phyloP scores from a whole-genome alignment of 2,797 vertebrate genomes.

The Aulostomus chinensis region DNA sequence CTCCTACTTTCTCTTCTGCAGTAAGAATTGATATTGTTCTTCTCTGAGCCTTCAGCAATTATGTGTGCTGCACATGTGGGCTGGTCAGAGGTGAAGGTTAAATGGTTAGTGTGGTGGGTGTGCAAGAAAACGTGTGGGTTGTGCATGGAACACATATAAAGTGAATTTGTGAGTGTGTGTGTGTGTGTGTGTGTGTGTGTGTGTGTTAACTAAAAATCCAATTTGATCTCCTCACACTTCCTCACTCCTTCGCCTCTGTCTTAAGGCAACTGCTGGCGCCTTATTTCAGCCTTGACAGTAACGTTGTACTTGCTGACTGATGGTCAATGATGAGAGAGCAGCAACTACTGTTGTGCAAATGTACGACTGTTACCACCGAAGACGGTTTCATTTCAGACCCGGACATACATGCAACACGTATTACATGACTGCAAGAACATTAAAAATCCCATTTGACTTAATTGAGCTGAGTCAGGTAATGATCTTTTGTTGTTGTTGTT shows the following conservation, averaged over 20 bases:
- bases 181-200: not conserved
- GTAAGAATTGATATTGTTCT: conserved; percentile 65
- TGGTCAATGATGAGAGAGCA: too few relatives aligned
- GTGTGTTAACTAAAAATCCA: not conserved
- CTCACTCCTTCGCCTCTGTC: not conserved
- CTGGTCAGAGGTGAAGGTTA: not conserved
- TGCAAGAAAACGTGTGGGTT: not conserved
- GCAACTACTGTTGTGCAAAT: too few relatives aligned
- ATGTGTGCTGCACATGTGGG: not conserved
- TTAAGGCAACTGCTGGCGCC: not conserved
- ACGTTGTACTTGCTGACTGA: conserved; percentile 14
- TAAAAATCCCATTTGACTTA: too few relatives aligned
- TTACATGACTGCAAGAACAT: too few relatives aligned
- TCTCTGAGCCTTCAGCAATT: not conserved
- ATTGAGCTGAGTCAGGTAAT: too few relatives aligned
- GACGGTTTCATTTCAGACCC: too few relatives aligned
- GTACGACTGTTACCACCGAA: too few relatives aligned
- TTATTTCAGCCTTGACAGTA: not conserved
- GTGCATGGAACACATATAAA: not conserved
- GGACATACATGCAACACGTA: too few relatives aligned
- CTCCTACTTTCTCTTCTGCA: conserved; percentile 81
- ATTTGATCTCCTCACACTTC: too few relatives aligned
- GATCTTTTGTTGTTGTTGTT: too few relatives aligned
- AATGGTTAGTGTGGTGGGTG: not conserved
- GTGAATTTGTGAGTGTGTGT: not conserved